Evolutionary conservation across 2,113 vertebrate genomes (phyloP).

Genomic region (Mirza zaza): DNA sequence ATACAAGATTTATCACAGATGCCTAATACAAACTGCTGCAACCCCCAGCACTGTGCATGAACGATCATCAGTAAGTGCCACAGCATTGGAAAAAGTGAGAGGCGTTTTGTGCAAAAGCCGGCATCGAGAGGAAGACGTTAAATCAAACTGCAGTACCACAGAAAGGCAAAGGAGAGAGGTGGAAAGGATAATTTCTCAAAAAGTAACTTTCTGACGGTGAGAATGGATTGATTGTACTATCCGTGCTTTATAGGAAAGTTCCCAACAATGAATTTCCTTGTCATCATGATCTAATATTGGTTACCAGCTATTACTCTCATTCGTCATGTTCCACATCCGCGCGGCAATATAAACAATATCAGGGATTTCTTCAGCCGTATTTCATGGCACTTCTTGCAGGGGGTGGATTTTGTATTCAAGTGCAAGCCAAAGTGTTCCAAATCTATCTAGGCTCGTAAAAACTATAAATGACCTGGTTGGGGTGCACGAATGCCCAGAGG

Average conservation of each 20-base stretch:
- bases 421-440: constrained; percentile 63
- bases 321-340: constrained; percentile 65
- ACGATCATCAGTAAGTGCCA: neutral
- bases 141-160: constrained; percentile 19
- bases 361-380: constrained; percentile 56
- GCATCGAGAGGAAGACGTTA: neutral
- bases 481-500: neutral
- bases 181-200: constrained; percentile 68
- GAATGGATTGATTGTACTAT: constrained; percentile 27
- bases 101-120: constrained; percentile 46
- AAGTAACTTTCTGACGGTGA: constrained; percentile 61
- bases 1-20: constrained; percentile 16
- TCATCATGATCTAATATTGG: constrained; percentile 62
- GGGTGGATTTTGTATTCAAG: constrained; percentile 59
- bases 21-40: constrained; percentile 38
- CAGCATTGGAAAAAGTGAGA: constrained; percentile 28
- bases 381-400: constrained; percentile 53
- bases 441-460: constrained; percentile 43
- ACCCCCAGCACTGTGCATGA: constrained; percentile 7
- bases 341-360: constrained; percentile 63
- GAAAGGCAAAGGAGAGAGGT: constrained; percentile 64
- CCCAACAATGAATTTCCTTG: constrained; percentile 73
- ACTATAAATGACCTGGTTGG: constrained; percentile 37
- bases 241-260: constrained; percentile 66
- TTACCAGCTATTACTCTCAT: constrained; percentile 66